These are phyloP conservation scores for Limonius californicus DNA, from an alignment of 1,140 invertebrate genomes.

Conservation along the genomic window DNA sequence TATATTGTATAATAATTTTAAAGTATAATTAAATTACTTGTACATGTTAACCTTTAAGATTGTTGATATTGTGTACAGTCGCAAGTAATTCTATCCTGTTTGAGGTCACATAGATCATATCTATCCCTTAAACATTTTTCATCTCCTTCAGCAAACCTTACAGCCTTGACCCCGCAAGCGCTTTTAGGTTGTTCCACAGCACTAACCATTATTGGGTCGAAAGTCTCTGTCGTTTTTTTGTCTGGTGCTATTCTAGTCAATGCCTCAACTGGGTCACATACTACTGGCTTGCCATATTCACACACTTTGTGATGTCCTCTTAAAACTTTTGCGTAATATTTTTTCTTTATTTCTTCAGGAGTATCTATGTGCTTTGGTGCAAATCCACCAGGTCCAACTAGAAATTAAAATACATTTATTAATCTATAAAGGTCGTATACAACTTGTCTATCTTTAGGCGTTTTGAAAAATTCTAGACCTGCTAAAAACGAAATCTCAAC, in stretches of 20 bases:
- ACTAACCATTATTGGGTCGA: conserved; percentile 37
- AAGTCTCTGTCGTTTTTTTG: conserved; percentile 18
- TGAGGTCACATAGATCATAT: conserved; percentile 39
- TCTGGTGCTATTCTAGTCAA: neutral
- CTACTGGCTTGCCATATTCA: conserved; percentile 29
- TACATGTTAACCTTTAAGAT: no score
- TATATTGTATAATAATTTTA: neutral
- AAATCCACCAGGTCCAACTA: neutral
- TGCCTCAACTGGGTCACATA: conserved; percentile 19
- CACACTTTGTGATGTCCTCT: conserved; percentile 36
- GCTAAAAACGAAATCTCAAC: no score
- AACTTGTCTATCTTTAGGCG: no score
- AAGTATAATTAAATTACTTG: no score
- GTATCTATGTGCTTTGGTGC: conserved; percentile 44
- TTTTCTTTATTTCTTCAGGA: conserved; percentile 38
- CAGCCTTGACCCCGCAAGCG: conserved; percentile 35
- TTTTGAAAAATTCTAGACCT: no score
- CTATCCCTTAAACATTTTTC: conserved; percentile 33
- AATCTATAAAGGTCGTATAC: no score
- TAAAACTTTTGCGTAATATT: conserved; percentile 40
- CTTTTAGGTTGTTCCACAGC: conserved; percentile 33
- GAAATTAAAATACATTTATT: neutral
- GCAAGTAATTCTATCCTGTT: conserved; percentile 33
- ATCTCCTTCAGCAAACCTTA: conserved; percentile 35
- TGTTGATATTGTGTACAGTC: conserved; percentile 41